A percentile compares a stretch with the other conserved stretches of the same genome.
phyloP scores from a whole-genome alignment of 2,113 vertebrate genomes.

The Calypte anna region DNA sequence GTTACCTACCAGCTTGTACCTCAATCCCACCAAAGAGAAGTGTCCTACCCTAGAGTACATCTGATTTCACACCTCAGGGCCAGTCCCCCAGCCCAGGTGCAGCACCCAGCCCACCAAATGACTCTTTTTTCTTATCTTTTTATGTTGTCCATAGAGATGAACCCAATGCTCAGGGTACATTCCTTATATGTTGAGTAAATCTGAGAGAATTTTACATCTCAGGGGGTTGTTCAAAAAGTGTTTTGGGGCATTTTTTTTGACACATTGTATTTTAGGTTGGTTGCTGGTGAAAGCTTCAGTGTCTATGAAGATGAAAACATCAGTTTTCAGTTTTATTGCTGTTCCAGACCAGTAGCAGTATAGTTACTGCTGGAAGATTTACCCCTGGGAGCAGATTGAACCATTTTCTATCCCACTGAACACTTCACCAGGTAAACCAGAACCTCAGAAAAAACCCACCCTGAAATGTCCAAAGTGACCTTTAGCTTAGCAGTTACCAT shows the following conservation, averaged over 20 bases:
- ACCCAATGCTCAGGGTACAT: neutral
- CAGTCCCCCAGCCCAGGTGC: accelerated
- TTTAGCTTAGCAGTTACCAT: neutral
- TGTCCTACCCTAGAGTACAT: neutral
- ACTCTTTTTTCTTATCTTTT: neutral
- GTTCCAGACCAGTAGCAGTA: neutral
- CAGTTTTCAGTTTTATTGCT: neutral
- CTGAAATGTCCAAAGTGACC: neutral
- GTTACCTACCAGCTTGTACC: neutral
- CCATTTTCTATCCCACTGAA: neutral
- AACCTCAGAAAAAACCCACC: neutral
- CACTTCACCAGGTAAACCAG: neutral
- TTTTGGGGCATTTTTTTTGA: neutral
- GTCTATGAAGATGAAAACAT: neutral
- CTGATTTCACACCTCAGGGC: neutral
- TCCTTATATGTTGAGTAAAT: neutral
- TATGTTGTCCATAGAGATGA: neutral
- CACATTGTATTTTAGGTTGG: neutral
- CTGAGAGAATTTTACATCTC: neutral
- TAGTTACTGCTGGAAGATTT: neutral
- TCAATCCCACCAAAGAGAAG: neutral
- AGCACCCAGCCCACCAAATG: neutral
- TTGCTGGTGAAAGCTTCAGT: neutral
- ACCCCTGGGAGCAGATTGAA: neutral
- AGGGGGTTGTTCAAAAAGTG: neutral